Evolutionary conservation across 2,113 vertebrate species (phyloP).

Genomic region (Poicephalus meyeri): DNA sequence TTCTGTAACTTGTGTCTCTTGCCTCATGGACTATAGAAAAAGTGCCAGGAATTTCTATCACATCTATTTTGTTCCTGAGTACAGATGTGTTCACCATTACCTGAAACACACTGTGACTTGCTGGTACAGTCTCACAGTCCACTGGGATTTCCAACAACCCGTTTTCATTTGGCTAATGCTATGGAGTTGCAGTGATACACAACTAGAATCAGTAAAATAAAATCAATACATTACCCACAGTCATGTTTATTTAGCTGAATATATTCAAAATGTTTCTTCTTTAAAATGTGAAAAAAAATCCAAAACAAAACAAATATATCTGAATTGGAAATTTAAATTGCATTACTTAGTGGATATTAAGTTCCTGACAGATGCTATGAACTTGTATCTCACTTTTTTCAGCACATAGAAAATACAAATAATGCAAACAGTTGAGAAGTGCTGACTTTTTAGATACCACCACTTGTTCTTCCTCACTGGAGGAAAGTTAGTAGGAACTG

Average conservation of each 20-base stretch:
- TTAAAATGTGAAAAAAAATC: not conserved
- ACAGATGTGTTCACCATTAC: not conserved
- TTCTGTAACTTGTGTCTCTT: not conserved
- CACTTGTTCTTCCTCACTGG: not conserved
- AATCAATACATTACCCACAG: not conserved
- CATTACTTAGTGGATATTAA: not conserved
- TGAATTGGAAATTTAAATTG: not conserved
- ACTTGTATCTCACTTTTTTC: not conserved
- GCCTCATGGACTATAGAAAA: not conserved
- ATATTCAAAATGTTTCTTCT: not conserved
- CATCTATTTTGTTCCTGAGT: not conserved
- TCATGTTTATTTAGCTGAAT: not conserved
- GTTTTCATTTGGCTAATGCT: not conserved
- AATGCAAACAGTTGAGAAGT: not conserved
- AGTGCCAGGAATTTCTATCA: not conserved
- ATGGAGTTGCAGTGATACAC: not conserved
- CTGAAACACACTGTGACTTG: not conserved
- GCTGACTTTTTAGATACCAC: not conserved
- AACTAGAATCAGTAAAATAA: not conserved
- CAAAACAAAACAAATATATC: not conserved
- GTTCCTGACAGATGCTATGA: not conserved
- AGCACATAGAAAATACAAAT: not conserved
- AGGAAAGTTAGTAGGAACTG: not conserved
- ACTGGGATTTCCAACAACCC: not conserved
- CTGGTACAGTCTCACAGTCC: not conserved